Base-by-base conservation (phyloP, 2,888 invertebrate species). In the Philereme vetulata region DNA sequence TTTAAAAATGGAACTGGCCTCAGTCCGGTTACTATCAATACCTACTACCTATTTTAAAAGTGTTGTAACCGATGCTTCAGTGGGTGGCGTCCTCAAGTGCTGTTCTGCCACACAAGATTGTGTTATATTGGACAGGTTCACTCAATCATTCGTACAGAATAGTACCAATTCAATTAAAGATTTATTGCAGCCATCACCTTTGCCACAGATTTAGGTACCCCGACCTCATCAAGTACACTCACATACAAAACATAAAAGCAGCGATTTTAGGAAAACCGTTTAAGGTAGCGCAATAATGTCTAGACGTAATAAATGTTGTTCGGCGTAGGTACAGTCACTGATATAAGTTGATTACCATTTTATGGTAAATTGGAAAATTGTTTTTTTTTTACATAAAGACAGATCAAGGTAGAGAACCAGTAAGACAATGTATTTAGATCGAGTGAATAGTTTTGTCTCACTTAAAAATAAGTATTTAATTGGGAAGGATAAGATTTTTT, bases 81-180 rank as follows among this genome's bases (percentile, higher is more conserved):
- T 56, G 47, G 57, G 55, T 35, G 10, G 32, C 40, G 46, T 0
- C 11, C 50, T 46, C 11, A 58, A 36, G 38, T 34, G 9, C 43
- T 50, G 47, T 47, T 35, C 35, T 34, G 49, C 36, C 46, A 36
- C 56, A 48, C 43, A 50, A 21, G 63, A 69, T 67, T 62, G 60
- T 70, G 70, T 75, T 77, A 74, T 74, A 75, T 76, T 75, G 67
- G 71, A 65, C 63, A 67, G 70, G 67, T 67, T 70, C 70, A 77
- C 76, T 68, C 72, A 70, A 80, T 78, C 76, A 77, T 76, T 80
- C 78, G 77, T 79, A 79, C 80, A 74, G 81, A 85, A 77, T 73
- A 76, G 38, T 76, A 81, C 75, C 77, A 76, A 79, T 82, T 84
- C 83, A 84, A 86, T 85, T 81, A 84, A 84, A 85, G 85, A 85